phyloP scores from a whole-genome alignment of 2,888 invertebrate species.

The Leucozona laternaria region DNA sequence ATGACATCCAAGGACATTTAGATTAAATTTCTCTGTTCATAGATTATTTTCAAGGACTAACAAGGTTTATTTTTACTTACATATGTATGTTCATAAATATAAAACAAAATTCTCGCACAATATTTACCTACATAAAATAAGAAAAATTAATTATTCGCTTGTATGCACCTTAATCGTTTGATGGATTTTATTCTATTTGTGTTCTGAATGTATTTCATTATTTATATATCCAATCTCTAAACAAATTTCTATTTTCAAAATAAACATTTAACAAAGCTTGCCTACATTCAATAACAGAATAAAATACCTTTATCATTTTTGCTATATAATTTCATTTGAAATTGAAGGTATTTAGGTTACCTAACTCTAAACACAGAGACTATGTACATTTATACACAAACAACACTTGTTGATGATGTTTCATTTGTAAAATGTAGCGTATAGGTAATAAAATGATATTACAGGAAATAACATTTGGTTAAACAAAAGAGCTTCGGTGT shows the following conservation, averaged over 20 bases:
- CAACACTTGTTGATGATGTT: constrained; percentile 37
- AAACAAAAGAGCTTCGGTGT: constrained; percentile 11
- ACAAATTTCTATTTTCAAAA: constrained; percentile 11
- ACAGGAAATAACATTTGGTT: constrained; percentile 24
- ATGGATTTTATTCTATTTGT: not conserved
- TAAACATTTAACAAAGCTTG: constrained; percentile 15
- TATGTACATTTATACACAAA: too few species aligned
- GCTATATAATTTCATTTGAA: constrained; percentile 27
- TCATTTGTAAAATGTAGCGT: not conserved
- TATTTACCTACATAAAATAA: not conserved
- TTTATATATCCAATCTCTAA: not conserved
- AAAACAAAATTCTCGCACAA: not conserved
- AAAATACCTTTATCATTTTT: not conserved
- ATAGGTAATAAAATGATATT: constrained; percentile 10
- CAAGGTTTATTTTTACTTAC: not conserved
- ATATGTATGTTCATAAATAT: too few species aligned
- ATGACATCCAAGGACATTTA: not conserved
- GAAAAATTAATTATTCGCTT: constrained; percentile 29
- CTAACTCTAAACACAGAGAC: constrained; percentile 11
- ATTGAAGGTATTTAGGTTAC: constrained; percentile 51
- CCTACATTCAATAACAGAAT: constrained; percentile 22
- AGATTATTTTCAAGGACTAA: not conserved
- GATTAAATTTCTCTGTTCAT: not conserved
- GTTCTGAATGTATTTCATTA: not conserved
- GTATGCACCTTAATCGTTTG: not conserved